A percentile compares a stretch with the other conserved stretches of the same genome.
phyloP scores from a whole-genome alignment of 2,888 invertebrate species.

The Odontomyia ornata region DNA sequence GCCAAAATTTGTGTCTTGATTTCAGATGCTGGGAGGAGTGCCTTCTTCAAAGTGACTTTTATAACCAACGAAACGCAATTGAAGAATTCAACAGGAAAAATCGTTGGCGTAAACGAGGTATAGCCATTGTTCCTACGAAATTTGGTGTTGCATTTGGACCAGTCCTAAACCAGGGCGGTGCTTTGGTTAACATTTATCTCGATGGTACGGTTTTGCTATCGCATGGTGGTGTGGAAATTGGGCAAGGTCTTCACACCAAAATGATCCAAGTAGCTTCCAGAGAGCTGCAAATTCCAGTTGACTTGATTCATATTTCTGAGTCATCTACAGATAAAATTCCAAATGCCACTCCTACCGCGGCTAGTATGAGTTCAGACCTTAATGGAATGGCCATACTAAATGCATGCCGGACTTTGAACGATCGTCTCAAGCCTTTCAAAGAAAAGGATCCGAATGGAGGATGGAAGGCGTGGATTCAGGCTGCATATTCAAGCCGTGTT shows the following conservation, averaged over 20 bases:
- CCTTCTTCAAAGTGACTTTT: slow-evolving; percentile 72
- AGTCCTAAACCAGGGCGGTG: slow-evolving; percentile 81
- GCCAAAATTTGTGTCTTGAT: not conserved
- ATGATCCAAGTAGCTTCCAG: slow-evolving; percentile 91
- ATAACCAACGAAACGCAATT: slow-evolving; percentile 68
- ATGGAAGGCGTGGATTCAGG: slow-evolving; percentile 86
- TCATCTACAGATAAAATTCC: slow-evolving; percentile 91
- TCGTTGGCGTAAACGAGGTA: slow-evolving; percentile 87
- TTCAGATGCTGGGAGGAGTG: slow-evolving; percentile 82
- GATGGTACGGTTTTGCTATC: slow-evolving; percentile 89
- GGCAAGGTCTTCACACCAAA: slow-evolving; percentile 95
- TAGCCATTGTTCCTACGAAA: slow-evolving; percentile 82
- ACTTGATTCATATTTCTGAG: slow-evolving; percentile 82
- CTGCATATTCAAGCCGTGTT: slow-evolving; percentile 80
- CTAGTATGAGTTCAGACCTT: slow-evolving; percentile 86
- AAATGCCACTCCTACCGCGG: slow-evolving; percentile 90
- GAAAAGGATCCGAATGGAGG: slow-evolving; percentile 77
- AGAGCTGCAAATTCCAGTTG: slow-evolving; percentile 73
- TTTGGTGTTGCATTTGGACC: slow-evolving; percentile 86
- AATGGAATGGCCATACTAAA: slow-evolving; percentile 90
- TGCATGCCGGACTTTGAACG: slow-evolving; percentile 79
- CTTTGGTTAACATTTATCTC: slow-evolving; percentile 84
- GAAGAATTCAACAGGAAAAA: slow-evolving; percentile 79
- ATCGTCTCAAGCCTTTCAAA: slow-evolving; percentile 78
- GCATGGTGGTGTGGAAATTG: slow-evolving; percentile 97